Evolutionary conservation across 2,797 vertebrate species (phyloP).

Genomic region (Cossypha polioptera): DNA sequence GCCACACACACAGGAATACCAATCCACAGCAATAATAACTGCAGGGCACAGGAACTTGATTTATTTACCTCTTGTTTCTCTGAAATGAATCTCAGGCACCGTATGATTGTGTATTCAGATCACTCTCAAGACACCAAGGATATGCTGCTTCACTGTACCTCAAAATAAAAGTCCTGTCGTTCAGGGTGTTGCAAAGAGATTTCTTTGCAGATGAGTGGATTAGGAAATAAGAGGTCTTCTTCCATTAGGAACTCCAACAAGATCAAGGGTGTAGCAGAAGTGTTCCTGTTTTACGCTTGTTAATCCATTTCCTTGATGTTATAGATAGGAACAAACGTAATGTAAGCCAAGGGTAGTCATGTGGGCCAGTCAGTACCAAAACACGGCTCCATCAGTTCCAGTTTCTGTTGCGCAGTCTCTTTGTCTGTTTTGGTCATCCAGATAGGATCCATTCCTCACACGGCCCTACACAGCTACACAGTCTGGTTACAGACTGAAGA

Average conservation of each 20-base stretch:
- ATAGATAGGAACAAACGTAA: background rate
- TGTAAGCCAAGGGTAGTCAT: background rate
- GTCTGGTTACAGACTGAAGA: background rate
- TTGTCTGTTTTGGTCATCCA: background rate
- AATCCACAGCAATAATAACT: background rate
- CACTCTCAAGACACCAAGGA: background rate
- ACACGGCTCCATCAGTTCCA: fast-evolving
- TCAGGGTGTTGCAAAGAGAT: background rate
- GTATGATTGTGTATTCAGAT: background rate
- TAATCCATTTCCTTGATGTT: background rate
- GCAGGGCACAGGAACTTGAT: background rate
- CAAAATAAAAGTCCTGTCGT: background rate
- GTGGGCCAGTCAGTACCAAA: background rate
- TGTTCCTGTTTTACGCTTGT: background rate
- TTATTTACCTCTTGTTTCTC: background rate
- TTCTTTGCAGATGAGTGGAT: background rate
- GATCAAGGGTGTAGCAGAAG: background rate
- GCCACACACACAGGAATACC: background rate
- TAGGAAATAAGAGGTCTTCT: background rate
- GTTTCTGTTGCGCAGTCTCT: background rate
- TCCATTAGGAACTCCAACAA: background rate
- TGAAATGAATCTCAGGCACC: background rate
- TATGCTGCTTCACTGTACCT: background rate
- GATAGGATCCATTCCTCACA: background rate
- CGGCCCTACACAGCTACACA: background rate